Percentiles rank a stretch among this genome's conserved stretches.
Evolutionary conservation across 2,888 invertebrate genomes (phyloP).

Genomic region (Lacanobia oleracea): DNA sequence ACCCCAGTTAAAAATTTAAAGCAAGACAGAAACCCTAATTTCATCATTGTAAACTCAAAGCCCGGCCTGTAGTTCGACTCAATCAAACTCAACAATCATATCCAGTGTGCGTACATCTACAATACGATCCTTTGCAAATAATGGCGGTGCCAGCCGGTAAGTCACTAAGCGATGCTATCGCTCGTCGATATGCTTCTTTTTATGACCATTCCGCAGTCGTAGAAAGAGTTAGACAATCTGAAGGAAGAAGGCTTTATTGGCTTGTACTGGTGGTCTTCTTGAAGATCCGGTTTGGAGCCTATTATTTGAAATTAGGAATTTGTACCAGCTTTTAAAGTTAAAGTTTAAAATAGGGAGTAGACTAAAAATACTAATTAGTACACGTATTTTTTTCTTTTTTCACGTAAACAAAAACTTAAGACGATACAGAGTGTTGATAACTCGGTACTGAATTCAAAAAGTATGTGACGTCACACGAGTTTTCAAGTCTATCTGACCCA

Average conservation of each 20-base stretch:
- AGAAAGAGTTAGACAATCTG: conserved; percentile 78
- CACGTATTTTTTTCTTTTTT: too few relatives aligned
- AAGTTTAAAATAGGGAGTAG: too few relatives aligned
- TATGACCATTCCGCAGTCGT: conserved; percentile 83
- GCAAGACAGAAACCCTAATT: background rate
- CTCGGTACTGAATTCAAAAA: too few relatives aligned
- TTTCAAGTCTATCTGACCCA: too few relatives aligned
- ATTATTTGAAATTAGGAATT: conserved; percentile 3
- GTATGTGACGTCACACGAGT: too few relatives aligned
- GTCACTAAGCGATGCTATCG: conserved; percentile 88
- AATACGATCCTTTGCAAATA: conserved; percentile 78
- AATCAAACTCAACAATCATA: conserved; percentile 21
- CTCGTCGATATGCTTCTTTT: conserved; percentile 86
- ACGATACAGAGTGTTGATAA: too few relatives aligned
- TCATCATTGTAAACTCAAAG: background rate
- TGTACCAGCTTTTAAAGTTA: background rate
- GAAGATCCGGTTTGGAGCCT: background rate
- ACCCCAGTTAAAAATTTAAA: background rate
- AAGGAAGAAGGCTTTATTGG: conserved; percentile 67
- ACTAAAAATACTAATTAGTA: too few relatives aligned
- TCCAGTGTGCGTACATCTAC: conserved; percentile 72
- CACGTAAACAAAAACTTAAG: too few relatives aligned
- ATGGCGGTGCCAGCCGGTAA: conserved; percentile 81
- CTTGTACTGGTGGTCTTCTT: conserved; percentile 36
- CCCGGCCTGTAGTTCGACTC: background rate